Evolutionary conservation across 2,888 invertebrate genomes (phyloP), one percentile per base, ranked within the genome.

Genomic region (Hirtodrosophila histrioides): DNA sequence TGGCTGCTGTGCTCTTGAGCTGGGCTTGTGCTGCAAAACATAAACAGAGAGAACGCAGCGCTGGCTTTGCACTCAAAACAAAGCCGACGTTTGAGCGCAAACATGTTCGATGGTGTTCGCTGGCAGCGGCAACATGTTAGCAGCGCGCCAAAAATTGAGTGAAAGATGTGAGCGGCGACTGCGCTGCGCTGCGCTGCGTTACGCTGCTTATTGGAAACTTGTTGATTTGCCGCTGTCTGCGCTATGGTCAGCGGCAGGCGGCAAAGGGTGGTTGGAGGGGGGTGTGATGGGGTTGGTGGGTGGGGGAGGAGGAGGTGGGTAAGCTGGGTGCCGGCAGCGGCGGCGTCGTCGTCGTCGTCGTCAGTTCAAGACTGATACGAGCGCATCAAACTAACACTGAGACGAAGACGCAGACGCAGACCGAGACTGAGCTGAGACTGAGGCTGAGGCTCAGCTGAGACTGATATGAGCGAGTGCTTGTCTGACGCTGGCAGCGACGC

Each of bases 11-110:
- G 31, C 82, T 85, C 76, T 79, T 82, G 72, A 79, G 80, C 54
- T 72, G 37, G 49, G 44, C 41, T 57, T 62, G 65, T 29, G 33
- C 11, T 23, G 10, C 48, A 77, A 73, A 78, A 69, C 67, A 71
- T 78, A 76, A 76, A 76, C 76, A 76, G 76, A 76, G 76, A 76
- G 72, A 48, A 39, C 7, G 31, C 27, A 9, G 41, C 46, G 41
- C 53, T 49, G 31, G 27, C 31, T 46, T 11, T 55, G 29, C 75
- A 65, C 75, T 71, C 68, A 65, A 75, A 67, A 75, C 71, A 77
- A 54, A 55, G 54, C 48, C 41, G 40, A 40, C 35, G 33, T n/a
- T 57, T 45, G 58, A 46, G 62, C 62, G 71, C 75, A 49, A 84
- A 85, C 82, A 67, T 78, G 82, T 64, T 76, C 39, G 55, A 43